Evolutionary conservation across 2,113 vertebrate genomes (phyloP).

Genomic region (Plestiodon gilberti): DNA sequence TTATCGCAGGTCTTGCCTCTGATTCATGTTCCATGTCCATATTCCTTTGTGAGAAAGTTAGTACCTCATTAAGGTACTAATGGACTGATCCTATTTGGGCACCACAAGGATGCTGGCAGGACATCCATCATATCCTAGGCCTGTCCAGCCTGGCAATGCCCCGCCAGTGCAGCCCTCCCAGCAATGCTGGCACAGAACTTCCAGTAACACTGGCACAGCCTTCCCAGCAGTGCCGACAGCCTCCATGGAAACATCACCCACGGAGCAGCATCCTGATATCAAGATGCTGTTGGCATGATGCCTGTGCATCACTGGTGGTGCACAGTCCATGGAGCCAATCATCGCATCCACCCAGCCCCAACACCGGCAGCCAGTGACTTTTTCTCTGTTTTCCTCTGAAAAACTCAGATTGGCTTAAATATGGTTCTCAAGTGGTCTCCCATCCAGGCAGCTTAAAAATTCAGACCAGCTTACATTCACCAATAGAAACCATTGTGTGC

Average conservation of each 20-base stretch:
- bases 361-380: background rate
- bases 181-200: no score
- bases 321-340: no score
- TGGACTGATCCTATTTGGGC: background rate
- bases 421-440: no score
- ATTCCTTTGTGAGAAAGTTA: background rate
- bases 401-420: background rate
- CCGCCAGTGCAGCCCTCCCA: no score
- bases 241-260: no score
- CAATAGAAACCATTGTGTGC: background rate
- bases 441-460: background rate
- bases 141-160: no score
- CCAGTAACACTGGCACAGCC: no score
- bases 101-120: background rate
- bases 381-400: background rate
- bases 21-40: background rate
- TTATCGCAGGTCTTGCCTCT: background rate
- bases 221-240: no score
- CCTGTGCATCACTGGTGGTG: background rate
- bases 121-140: background rate
- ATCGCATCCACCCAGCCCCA: no score
- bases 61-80: background rate
- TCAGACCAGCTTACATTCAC: background rate
- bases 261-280: no score
- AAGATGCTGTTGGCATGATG: background rate